Conservation (phyloP, 2,113 vertebrate genomes). For the Hypomesus transpacificus region DNA sequence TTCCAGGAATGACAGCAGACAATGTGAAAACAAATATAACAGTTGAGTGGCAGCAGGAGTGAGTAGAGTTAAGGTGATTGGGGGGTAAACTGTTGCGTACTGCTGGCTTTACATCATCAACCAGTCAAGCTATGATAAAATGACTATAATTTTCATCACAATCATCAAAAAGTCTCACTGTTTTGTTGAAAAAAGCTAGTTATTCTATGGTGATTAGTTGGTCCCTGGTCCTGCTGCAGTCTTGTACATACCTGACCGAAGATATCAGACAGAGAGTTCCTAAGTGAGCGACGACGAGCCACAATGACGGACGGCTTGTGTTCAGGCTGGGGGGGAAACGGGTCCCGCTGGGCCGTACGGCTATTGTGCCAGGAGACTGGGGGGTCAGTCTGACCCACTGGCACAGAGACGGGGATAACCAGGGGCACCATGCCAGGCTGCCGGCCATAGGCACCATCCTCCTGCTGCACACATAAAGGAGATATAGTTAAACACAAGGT, state of each 20-base stretch:
- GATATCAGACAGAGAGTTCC: slow-evolving; percentile 71
- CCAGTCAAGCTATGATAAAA: no score
- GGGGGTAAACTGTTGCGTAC: background rate
- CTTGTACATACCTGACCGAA: slow-evolving; percentile 74
- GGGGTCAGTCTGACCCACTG: slow-evolving; percentile 74
- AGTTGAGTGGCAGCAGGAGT: background rate
- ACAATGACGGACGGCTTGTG: slow-evolving; percentile 90
- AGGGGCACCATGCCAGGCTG: slow-evolving; percentile 82
- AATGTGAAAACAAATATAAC: background rate
- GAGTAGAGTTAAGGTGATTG: background rate
- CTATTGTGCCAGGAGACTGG: slow-evolving; percentile 64
- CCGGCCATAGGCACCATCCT: slow-evolving; percentile 58
- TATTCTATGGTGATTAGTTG: no score
- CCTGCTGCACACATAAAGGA: slow-evolving; percentile 29
- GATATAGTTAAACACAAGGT: background rate
- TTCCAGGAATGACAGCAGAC: background rate
- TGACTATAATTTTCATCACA: no score
- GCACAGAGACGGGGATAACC: slow-evolving; percentile 95
- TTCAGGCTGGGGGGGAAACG: slow-evolving; percentile 59
- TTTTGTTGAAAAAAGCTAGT: no score
- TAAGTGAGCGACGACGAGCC: slow-evolving; percentile 83
- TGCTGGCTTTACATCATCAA: background rate
- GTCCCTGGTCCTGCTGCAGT: no score
- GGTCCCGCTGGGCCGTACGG: slow-evolving; percentile 55
- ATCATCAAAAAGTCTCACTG: no score